Conservation (phyloP, 2,888 invertebrate genomes). For the Apamea epomidion region DNA sequence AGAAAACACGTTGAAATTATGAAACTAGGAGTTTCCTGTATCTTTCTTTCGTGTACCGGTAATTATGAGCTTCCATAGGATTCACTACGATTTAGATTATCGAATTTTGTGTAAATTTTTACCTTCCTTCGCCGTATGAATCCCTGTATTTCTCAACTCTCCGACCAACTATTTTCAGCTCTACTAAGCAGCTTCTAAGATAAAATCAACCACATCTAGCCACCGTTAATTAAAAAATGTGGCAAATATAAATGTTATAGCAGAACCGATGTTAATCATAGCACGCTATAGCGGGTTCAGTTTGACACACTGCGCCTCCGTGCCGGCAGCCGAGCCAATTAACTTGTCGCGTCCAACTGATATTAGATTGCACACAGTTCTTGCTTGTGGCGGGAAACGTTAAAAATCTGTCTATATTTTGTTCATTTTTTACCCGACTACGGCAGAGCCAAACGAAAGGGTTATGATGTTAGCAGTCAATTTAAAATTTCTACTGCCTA, state of each 20-base stretch:
- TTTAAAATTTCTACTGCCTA: not conserved
- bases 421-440: not conserved
- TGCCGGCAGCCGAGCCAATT: slow-evolving; percentile 53
- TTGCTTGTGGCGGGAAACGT: slow-evolving; percentile 3
- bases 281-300: not conserved
- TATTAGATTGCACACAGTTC: slow-evolving; percentile 43
- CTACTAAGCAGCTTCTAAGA: not conserved
- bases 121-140: not conserved
- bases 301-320: slow-evolving; percentile 33
- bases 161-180: not conserved
- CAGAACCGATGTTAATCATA: slow-evolving; percentile 31
- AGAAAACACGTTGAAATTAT: not conserved
- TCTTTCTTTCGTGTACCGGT: not conserved
- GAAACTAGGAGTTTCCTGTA: not conserved
- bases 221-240: slow-evolving; percentile 23
- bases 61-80: not conserved
- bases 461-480: not conserved
- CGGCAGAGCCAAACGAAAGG: not conserved
- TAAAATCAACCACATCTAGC: not conserved
- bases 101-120: too few relatives aligned
- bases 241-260: slow-evolving; percentile 13
- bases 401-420: not conserved
- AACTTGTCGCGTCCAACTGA: slow-evolving; percentile 58
- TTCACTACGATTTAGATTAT: not conserved
- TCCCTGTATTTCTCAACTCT: not conserved